Evolutionary conservation across 2,888 invertebrate genomes (phyloP).

Genomic region (Agrotis ipsilon): DNA sequence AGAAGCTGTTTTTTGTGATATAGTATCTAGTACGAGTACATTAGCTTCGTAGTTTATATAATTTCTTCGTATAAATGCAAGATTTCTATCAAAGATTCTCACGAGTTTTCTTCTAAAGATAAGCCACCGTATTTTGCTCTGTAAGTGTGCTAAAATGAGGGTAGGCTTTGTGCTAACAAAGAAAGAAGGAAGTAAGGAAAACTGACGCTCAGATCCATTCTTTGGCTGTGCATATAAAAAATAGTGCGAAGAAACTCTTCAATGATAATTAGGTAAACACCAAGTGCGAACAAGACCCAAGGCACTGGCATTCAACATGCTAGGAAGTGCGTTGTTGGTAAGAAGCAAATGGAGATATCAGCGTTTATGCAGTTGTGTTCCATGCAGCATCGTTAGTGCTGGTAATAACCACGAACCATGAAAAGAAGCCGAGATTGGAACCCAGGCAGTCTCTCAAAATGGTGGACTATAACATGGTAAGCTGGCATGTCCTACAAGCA

Average conservation of each 20-base stretch:
- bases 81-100: slow-evolving; percentile 7
- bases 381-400: neutral
- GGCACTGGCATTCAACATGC: neutral
- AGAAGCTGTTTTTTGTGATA: neutral
- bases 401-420: too few relatives aligned
- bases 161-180: too few relatives aligned
- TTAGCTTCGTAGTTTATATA: slow-evolving; percentile 5
- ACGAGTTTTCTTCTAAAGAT: neutral
- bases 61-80: slow-evolving; percentile 12
- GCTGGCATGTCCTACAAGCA: neutral
- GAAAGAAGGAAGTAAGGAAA: neutral
- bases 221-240: neutral
- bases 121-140: neutral
- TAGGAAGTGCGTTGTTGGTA: neutral
- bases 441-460: too few relatives aligned
- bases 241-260: neutral
- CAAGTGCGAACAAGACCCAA: neutral
- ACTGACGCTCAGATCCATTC: neutral
- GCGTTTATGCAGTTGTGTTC: neutral
- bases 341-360: neutral
- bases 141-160: neutral
- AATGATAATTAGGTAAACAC: neutral
- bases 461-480: too few relatives aligned
- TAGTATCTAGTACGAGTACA: neutral
- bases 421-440: too few relatives aligned